Conservation (phyloP, 2,113 vertebrate genomes). For the Saimiri boliviensis region DNA sequence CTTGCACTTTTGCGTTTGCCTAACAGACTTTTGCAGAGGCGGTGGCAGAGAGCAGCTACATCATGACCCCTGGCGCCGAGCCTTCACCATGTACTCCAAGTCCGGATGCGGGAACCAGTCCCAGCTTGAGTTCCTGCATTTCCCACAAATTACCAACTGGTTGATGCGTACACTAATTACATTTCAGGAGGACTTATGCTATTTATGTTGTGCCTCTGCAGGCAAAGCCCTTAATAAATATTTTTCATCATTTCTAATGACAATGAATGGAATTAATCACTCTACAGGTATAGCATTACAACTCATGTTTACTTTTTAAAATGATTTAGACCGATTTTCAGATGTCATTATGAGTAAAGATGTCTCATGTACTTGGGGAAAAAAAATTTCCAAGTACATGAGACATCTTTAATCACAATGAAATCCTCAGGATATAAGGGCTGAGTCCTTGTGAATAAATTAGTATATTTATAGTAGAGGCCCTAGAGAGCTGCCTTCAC, state of each 20-base stretch:
- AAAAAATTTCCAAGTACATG: too few species aligned
- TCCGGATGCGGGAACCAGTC: background rate
- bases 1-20: constrained; percentile 82
- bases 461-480: background rate
- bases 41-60: constrained; percentile 2
- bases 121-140: constrained; percentile 71
- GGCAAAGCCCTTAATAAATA: constrained; percentile 90
- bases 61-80: constrained; percentile 53
- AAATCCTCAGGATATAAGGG: too few species aligned
- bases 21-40: constrained; percentile 62
- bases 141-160: constrained; percentile 79
- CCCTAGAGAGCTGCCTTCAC: background rate
- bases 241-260: constrained; percentile 91
- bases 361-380: constrained; percentile 81
- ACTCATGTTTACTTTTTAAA: constrained; percentile 94
- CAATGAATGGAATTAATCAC: constrained; percentile 91
- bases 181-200: constrained; percentile 91
- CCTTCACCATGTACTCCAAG: constrained; percentile 29
- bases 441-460: background rate
- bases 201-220: constrained; percentile 89
- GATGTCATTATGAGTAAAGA: constrained; percentile 86
- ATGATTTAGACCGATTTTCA: constrained; percentile 87
- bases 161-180: constrained; percentile 83
- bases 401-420: too few species aligned
- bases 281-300: constrained; percentile 89